Conservation (phyloP, 1,140 invertebrate species). For the Dendrolimus kikuchii region DNA sequence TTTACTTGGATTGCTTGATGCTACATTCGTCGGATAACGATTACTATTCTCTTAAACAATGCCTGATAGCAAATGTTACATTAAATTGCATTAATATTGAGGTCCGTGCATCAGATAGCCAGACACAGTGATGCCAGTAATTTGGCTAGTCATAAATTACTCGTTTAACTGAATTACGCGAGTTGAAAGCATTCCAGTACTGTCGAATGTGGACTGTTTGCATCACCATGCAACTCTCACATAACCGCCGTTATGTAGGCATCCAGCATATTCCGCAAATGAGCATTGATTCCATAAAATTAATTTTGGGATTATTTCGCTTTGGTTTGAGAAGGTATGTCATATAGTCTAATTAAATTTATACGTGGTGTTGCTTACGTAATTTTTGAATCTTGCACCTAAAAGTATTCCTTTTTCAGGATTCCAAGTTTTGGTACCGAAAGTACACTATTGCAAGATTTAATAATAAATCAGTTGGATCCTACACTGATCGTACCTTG, state of each 20-base stretch:
- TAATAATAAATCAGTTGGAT: too few species aligned
- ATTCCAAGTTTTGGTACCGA: too few species aligned
- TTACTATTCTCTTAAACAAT: too few species aligned
- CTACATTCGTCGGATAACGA: too few species aligned
- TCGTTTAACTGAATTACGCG: conserved; percentile 69
- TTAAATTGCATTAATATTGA: conserved; percentile 23
- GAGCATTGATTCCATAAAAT: conserved; percentile 59
- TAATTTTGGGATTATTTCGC: conserved; percentile 41
- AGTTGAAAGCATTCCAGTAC: conserved; percentile 63
- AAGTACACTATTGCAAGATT: too few species aligned
- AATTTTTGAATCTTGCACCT: too few species aligned
- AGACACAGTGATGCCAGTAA: conserved; percentile 53
- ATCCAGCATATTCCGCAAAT: conserved; percentile 51
- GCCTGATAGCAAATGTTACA: conserved; percentile 10
- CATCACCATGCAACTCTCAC: conserved; percentile 40
- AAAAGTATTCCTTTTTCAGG: too few species aligned
- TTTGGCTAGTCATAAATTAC: conserved; percentile 67
- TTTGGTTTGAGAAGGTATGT: not conserved
- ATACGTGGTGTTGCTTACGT: too few species aligned
- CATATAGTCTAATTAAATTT: too few species aligned
- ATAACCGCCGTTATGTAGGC: conserved; percentile 47
- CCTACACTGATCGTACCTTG: too few species aligned
- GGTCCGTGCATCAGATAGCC: conserved; percentile 23
- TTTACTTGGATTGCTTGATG: too few species aligned
- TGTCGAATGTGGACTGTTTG: conserved; percentile 44